A percentile compares a stretch with the other conserved stretches of the same genome.
These are phyloP conservation scores for Macaria notata DNA, from an alignment of 2,888 invertebrate genomes.

Conservation along the genomic window DNA sequence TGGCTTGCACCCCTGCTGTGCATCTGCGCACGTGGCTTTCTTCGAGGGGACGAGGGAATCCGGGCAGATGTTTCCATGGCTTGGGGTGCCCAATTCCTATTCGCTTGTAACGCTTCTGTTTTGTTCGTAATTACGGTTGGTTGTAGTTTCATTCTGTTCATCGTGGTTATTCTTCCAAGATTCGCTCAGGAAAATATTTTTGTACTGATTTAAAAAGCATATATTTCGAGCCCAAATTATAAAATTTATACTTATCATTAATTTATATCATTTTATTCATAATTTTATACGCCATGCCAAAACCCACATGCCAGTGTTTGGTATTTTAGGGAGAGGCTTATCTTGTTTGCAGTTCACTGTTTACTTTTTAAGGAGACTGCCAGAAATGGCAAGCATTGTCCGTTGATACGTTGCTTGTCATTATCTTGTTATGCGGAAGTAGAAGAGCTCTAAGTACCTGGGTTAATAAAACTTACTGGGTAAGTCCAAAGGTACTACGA, in stretches of 20 bases:
- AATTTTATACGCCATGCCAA: too few relatives aligned
- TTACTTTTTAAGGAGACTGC: conserved; percentile 19
- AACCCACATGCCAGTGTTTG: not conserved
- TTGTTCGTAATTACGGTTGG: conserved; percentile 19
- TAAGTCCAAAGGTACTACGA: not conserved
- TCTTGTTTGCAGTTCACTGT: conserved; percentile 25
- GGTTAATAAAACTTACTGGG: not conserved
- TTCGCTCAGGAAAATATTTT: too few relatives aligned
- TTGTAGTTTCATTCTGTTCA: too few relatives aligned
- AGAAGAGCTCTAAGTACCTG: not conserved
- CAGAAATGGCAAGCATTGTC: conserved; percentile 20
- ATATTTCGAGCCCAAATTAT: too few relatives aligned
- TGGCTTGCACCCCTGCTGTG: conserved; percentile 71
- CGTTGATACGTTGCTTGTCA: conserved; percentile 16
- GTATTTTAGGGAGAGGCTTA: conserved; percentile 24
- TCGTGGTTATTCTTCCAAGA: too few relatives aligned
- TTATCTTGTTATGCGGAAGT: conserved; percentile 31
- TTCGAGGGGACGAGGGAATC: conserved; percentile 49
- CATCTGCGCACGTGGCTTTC: conserved; percentile 68
- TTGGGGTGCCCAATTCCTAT: conserved; percentile 53
- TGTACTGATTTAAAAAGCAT: too few relatives aligned
- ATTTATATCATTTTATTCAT: too few relatives aligned
- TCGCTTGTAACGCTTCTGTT: conserved; percentile 27
- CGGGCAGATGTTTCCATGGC: conserved; percentile 67
- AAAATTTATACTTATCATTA: too few relatives aligned